These are phyloP conservation scores for Ctenopoma kingsleyae DNA, from an alignment of 2,797 vertebrate species.

Conservation along the genomic window DNA sequence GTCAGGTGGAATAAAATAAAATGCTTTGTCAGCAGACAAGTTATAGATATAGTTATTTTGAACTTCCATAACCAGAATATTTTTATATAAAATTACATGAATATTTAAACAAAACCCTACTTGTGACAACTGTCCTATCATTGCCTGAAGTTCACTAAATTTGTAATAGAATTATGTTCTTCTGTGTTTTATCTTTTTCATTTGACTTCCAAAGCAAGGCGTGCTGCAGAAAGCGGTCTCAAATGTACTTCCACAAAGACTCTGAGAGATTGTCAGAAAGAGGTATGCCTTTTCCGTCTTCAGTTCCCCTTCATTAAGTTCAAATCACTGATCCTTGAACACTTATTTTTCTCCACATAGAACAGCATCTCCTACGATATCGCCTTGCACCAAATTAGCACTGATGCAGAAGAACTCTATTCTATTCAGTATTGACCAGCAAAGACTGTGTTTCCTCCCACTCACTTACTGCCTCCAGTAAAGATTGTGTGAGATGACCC, in stretches of 20 bases:
- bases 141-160: neutral
- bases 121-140: neutral
- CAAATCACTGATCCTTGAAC: constrained; percentile 33
- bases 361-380: constrained; percentile 11
- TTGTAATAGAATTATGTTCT: neutral
- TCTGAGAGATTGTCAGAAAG: constrained; percentile 15
- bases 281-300: constrained; percentile 8
- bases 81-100: neutral
- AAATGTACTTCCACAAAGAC: neutral
- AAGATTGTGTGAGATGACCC: constrained; percentile 76
- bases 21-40: constrained; percentile 1
- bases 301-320: constrained; percentile 23
- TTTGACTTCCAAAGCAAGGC: constrained; percentile 13
- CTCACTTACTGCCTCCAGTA: constrained; percentile 61
- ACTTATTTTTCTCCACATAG: constrained; percentile 15
- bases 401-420: constrained; percentile 53
- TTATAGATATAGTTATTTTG: neutral
- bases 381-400: constrained; percentile 53
- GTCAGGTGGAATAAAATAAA: constrained; percentile 12
- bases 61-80: neutral
- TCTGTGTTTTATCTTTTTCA: constrained; percentile 1
- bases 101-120: constrained; percentile 9
- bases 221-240: neutral
- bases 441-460: constrained; percentile 50
- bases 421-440: constrained; percentile 60